Evolutionary conservation across 2,888 invertebrate species (phyloP).

Genomic region (Trachelus iudaicus): DNA sequence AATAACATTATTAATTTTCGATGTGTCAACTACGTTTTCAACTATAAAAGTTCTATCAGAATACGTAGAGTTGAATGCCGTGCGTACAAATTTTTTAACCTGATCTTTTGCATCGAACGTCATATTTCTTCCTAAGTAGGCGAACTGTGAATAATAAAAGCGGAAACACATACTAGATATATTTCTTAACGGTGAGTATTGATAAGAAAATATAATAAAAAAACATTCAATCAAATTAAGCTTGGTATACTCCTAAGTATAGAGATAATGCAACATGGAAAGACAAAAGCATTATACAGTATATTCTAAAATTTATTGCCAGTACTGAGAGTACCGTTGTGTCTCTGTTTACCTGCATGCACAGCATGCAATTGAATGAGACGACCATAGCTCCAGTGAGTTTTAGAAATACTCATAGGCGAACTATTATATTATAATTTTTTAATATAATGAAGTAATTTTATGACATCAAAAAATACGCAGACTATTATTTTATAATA

Average conservation of each 20-base stretch:
- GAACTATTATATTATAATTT: not conserved
- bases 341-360: not conserved
- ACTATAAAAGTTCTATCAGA: not conserved
- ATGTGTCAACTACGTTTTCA: not conserved
- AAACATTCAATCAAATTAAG: not conserved
- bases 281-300: not conserved
- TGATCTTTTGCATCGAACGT: not conserved
- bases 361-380: not conserved
- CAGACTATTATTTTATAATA: not conserved
- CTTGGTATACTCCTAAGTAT: not conserved
- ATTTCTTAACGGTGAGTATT: not conserved
- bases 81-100: not conserved
- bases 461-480: not conserved
- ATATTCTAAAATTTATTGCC: not conserved
- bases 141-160: not conserved
- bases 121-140: not conserved
- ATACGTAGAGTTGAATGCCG: not conserved
- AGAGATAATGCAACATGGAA: not conserved
- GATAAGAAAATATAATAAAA: too few relatives aligned
- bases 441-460: not conserved
- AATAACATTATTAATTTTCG: not conserved
- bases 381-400: not conserved
- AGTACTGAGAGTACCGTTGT: not conserved
- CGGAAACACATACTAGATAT: not conserved
- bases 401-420: not conserved